Base-by-base conservation (phyloP, 2,113 vertebrate genomes). In the Barbus barbus region DNA sequence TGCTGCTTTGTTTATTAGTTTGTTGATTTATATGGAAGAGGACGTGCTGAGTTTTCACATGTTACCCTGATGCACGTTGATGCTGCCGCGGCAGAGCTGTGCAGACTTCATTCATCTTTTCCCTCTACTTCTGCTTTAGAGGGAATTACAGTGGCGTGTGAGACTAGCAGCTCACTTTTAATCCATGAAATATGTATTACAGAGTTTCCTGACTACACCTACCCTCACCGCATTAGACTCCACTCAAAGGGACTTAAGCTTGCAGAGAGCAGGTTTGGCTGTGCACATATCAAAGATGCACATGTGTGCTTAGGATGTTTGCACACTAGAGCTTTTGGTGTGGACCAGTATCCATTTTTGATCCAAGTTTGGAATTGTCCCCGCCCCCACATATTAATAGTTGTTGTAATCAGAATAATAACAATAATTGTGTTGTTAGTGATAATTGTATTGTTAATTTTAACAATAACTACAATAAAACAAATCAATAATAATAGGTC, bases 101-200 rank as follows among this genome's bases (percentile, higher is more conserved):
- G 75, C 58, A 73, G 78, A 67, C 81, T 28, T 63, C 38, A n/a
- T 41, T 60, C 77, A 63, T 79, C 56, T 78, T 78, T 78, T 58
- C 20, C 13, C 8, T 61, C 22, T 36, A 13, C 14, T 69, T 58
- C 24, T 46, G 85, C 84, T 86, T 84, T 83, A 84, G 58, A 78
- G 46, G 78, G 86, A 86, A 67, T 87, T 85, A 85, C 75, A 86
- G 75, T 76, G 73, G 41, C 79, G 44, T 85, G 63, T 60, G 74
- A 53, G 76, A 53, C 63, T 72, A 85, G 67, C 33, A 75, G 82
- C 83, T 88, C 61, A 74, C 80, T 86, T 60, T 81, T 81, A 85
- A 83, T 79, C 82, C 71, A 65, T 88, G 48, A 86, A 86, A 83
- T 83, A 41, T 86, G 82, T 63, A 78, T 84, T 78, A 61, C 75